These are phyloP conservation scores for Kradibia gibbosae DNA, from an alignment of 1,140 invertebrate genomes.

Conservation along the genomic window DNA sequence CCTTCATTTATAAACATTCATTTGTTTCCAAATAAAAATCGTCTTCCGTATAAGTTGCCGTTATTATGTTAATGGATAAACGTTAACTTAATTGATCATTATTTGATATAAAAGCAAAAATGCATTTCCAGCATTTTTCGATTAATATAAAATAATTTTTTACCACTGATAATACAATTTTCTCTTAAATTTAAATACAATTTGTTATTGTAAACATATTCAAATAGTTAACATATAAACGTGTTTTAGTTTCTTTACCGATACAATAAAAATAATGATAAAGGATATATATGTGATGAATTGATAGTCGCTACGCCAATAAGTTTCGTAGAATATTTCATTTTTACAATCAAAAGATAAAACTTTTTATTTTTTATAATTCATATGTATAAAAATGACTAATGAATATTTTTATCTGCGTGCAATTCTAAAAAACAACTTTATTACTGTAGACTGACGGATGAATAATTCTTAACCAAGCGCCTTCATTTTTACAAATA, in stretches of 20 bases:
- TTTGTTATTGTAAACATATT: too few species aligned
- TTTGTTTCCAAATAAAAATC: not conserved
- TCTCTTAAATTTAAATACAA: too few species aligned
- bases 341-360: too few species aligned
- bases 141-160: not conserved
- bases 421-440: not conserved
- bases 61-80: not conserved
- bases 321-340: too few species aligned
- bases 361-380: slow-evolving; percentile 20
- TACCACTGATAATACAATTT: not conserved
- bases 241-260: too few species aligned
- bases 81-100: not conserved
- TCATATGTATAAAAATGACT: not conserved
- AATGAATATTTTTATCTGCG: not conserved
- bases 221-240: too few species aligned
- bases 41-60: too few species aligned
- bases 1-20: not conserved
- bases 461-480: not conserved
- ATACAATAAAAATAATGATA: too few species aligned
- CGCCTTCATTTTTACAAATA: not conserved
- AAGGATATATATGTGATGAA: too few species aligned
- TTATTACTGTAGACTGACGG: not conserved
- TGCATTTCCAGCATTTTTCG: not conserved
- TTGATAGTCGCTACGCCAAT: too few species aligned
- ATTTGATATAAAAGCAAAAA: not conserved